phyloP scores from a whole-genome alignment of 2,113 vertebrate genomes.

The Pristiophorus japonicus region DNA sequence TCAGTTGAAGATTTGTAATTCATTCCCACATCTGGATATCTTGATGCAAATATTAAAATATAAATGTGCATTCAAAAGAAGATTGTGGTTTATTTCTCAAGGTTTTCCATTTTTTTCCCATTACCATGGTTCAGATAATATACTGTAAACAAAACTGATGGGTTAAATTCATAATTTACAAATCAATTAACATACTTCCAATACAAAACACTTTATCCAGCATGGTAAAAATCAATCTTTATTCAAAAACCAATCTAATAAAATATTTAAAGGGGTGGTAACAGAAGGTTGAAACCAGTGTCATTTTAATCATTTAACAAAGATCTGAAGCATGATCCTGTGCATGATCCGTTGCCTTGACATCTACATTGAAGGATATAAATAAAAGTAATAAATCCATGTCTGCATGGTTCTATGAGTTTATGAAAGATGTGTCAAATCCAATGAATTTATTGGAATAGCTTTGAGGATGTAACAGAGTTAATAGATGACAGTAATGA shows the following conservation, averaged over 20 bases:
- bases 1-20: too few relatives aligned
- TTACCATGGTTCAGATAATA: background rate
- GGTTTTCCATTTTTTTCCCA: too few relatives aligned
- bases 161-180: background rate
- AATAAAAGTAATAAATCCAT: slow-evolving; percentile 8
- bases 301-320: background rate
- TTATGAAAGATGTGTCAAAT: background rate
- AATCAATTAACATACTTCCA: background rate
- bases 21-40: too few relatives aligned
- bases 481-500: background rate
- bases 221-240: background rate
- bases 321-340: background rate
- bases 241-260: background rate
- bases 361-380: background rate
- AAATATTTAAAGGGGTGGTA: background rate
- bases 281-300: background rate
- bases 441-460: background rate
- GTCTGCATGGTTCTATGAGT: background rate
- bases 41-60: too few relatives aligned
- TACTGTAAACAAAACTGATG: background rate
- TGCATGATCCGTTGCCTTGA: background rate
- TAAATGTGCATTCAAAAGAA: too few relatives aligned
- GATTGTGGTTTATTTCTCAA: too few relatives aligned
- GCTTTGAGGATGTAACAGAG: background rate
- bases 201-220: background rate